Evolutionary conservation across 35 echinoderm and acorn worm genomes (phyloP).

Genomic region (Hemicentrotus pulcherrimus): DNA sequence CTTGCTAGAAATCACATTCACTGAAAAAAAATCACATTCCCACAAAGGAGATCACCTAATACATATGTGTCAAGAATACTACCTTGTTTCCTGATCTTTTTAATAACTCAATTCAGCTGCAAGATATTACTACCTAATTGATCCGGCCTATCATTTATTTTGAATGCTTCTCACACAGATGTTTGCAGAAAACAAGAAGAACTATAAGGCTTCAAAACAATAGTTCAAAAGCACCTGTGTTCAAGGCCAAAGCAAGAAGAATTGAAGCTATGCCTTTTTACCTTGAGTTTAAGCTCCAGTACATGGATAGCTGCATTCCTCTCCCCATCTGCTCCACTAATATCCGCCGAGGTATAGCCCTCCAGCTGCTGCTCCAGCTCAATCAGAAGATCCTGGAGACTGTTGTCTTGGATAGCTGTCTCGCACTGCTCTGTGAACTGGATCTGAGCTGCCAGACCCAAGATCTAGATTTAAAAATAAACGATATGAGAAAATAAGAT

Average conservation of each 20-base stretch:
- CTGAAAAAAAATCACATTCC: no score
- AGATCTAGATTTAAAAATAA: conserved; percentile 64
- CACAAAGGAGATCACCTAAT: no score
- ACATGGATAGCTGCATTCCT: conserved; percentile 78
- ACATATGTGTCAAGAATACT: no score
- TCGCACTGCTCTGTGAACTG: conserved; percentile 98
- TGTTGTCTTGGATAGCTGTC: conserved; percentile 75
- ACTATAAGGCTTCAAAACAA: no score
- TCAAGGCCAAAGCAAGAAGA: no score
- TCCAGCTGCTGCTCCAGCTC: conserved; percentile 93
- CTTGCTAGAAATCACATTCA: no score
- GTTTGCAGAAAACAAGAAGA: neutral
- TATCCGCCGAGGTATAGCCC: conserved; percentile 81
- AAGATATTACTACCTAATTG: neutral
- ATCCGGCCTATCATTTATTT: neutral
- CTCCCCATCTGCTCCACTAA: conserved; percentile 60
- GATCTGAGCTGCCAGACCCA: conserved; percentile 89
- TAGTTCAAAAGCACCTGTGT: no score
- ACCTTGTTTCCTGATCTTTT: no score
- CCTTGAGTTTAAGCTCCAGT: conserved; percentile 97
- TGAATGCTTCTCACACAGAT: neutral
- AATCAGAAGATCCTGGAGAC: conserved; percentile 73
- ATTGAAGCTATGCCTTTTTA: conserved; percentile 17
- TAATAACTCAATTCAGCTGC: no score
- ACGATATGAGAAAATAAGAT: neutral